phyloP scores from a whole-genome alignment of 2,113 vertebrate species.

The Poicephalus gulielmi region DNA sequence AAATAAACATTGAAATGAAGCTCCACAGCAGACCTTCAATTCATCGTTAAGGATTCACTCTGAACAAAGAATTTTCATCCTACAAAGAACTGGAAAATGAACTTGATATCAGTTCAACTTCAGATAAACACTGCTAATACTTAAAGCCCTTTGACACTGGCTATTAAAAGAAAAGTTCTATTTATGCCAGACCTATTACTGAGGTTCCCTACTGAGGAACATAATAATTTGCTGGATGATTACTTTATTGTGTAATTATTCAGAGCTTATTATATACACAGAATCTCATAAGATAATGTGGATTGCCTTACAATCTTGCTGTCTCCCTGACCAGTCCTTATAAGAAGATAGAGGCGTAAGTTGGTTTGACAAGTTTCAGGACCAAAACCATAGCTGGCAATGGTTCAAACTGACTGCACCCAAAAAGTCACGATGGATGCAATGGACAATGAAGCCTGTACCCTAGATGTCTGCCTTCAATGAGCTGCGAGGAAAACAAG shows the following conservation, averaged over 20 bases:
- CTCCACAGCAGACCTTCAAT: background rate
- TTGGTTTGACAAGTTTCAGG: background rate
- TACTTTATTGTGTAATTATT: slow-evolving; percentile 9
- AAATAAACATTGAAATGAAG: background rate
- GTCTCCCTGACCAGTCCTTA: background rate
- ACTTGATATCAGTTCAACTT: background rate
- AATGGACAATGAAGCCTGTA: background rate
- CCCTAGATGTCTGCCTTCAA: background rate
- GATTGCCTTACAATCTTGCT: background rate
- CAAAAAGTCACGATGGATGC: background rate
- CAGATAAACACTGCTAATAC: background rate
- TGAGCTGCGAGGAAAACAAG: background rate
- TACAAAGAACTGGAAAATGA: background rate
- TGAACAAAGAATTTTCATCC: background rate
- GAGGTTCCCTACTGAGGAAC: background rate
- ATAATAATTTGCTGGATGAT: background rate
- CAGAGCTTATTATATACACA: background rate
- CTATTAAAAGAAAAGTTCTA: background rate
- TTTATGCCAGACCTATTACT: background rate
- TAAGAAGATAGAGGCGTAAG: background rate
- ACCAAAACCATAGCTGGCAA: background rate
- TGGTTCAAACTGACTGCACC: background rate
- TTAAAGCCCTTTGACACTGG: background rate
- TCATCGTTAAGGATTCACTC: background rate
- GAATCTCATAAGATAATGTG: background rate